phyloP scores from a whole-genome alignment of 2,797 vertebrate species.

The Microcaecilia unicolor region DNA sequence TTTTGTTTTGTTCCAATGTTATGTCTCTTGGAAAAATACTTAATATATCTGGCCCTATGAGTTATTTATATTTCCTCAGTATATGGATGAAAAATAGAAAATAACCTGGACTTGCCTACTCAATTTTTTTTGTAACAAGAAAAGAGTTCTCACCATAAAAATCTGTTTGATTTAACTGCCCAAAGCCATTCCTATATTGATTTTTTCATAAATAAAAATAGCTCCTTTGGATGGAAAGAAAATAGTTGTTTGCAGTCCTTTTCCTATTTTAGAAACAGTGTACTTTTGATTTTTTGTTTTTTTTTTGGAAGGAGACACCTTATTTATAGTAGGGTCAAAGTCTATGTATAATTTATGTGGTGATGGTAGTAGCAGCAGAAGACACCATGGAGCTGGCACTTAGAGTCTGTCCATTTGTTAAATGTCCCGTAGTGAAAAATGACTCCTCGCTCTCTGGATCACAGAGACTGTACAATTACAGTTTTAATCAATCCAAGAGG shows the following conservation, averaged over 20 bases:
- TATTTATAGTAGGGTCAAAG: constrained; percentile 10
- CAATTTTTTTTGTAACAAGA: too few relatives aligned
- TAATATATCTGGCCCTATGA: too few relatives aligned
- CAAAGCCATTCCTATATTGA: background rate
- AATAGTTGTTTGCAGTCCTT: background rate
- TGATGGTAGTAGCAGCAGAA: constrained; percentile 16
- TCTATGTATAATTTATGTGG: constrained; percentile 37
- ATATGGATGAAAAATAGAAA: too few relatives aligned
- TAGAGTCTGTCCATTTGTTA: constrained; percentile 26
- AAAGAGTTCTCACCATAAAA: too few relatives aligned
- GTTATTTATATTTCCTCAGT: too few relatives aligned
- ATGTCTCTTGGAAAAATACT: too few relatives aligned
- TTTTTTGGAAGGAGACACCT: constrained; percentile 14
- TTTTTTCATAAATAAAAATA: background rate
- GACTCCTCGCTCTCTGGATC: constrained; percentile 26
- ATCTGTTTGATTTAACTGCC: too few relatives aligned
- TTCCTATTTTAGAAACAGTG: background rate
- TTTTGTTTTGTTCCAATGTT: too few relatives aligned
- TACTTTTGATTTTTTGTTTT: constrained; percentile 5
- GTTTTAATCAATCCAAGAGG: constrained; percentile 38
- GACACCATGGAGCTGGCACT: constrained; percentile 24
- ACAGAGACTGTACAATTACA: constrained; percentile 37
- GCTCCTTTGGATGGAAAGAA: background rate
- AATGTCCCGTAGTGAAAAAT: constrained; percentile 41
- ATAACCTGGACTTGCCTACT: too few relatives aligned